Evolutionary conservation across 2,113 vertebrate genomes (phyloP), one percentile per base, ranked within the genome.

Genomic region (Syngnathoides biaculeatus): DNA sequence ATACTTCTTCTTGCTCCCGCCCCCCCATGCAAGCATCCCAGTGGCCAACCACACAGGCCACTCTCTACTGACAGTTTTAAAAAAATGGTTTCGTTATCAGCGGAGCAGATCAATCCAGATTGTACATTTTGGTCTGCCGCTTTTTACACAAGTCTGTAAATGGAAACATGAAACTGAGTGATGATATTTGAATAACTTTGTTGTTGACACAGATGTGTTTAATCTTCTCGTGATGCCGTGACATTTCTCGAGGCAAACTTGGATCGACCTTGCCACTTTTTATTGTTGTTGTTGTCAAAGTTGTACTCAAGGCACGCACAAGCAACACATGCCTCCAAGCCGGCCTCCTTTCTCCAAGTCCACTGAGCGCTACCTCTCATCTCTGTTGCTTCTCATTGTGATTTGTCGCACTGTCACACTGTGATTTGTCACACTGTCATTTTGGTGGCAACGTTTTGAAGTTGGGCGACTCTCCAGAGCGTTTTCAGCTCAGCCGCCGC

Each of bases 1-100:
- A 64, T 83, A 73, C 77, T 86, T 69, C 69, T 83, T 82, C 66
- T 81, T 78, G 73, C 84, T 77, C 68, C 80, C 66, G 81, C 81
- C 83, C 67, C 43, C 56, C 72, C 65, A 69, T 72, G 63, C 59
- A 71, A 60, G 59, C 79, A 84, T 89, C 83, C 84, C 83, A 79
- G 80, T 86, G 84, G 86, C 65, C 55, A 75, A 66, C 79, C 76
- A 67, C 76, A 53, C 80, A 80, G 73, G 64, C 79, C 79, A 72
- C 68, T 69, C 71, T 83, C 68, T 81, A 82, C 80, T 74, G 79
- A 79, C 75, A 73, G 72, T 69, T 81, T 67, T n/a, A n/a, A 64
- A 70, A 74, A 72, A 62, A n/a, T 39, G 73, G 30, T 70, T 57
- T 79, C 74, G 68, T 79, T 73, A 56, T 64, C 56, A 68, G 78